Base-by-base conservation (phyloP, 2,888 invertebrate genomes). In the Thera obeliscata region DNA sequence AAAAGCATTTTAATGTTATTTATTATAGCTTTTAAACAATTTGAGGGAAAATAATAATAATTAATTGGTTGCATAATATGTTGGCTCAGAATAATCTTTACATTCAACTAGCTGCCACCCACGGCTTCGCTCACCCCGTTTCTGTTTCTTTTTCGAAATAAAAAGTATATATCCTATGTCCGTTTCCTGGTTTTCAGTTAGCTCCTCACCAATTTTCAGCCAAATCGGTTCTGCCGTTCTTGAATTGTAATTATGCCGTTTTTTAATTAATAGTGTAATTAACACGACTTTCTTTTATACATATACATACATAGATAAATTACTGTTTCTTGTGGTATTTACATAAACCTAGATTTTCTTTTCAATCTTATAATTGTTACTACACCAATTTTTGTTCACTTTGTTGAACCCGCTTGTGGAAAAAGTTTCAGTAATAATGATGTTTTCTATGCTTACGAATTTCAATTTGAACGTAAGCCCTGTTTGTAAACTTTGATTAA, bases 1-100 rank as follows among this genome's bases (percentile, higher is more conserved):
- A 79, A 80, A 79, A 81, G 78, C 76, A 72, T 71, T 66, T 74
- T 77, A 76, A 49, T 73, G 56, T 76, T 78, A 81, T 83, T 83
- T 83, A 84, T 80, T 76, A 75, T 71, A 76, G 71, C 74, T 80
- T 79, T 82, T 79, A 79, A 77, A 79, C 78, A 67, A 76, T 77
- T 76, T 79, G 72, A 70, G 71, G 73, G 63, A 66, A 78, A 78
- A 77, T 33, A 8, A 78, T 78, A 80, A 71, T 65, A 63, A 76
- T 78, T 3, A 73, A 80, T 76, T 80, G 79, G 78, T 77, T 71
- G 66, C 52, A 76, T 9, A 33, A 52, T 76, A 59, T 59, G 11
- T 50, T 56, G 50, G 59, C 63, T 64, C 46, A 22, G 22, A 22
- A 22, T 22, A 22, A 22, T 22, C 22, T 22, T 22, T 22, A 22